Conservation (phyloP, 2,888 invertebrate genomes). For the Arctia plantaginis region DNA sequence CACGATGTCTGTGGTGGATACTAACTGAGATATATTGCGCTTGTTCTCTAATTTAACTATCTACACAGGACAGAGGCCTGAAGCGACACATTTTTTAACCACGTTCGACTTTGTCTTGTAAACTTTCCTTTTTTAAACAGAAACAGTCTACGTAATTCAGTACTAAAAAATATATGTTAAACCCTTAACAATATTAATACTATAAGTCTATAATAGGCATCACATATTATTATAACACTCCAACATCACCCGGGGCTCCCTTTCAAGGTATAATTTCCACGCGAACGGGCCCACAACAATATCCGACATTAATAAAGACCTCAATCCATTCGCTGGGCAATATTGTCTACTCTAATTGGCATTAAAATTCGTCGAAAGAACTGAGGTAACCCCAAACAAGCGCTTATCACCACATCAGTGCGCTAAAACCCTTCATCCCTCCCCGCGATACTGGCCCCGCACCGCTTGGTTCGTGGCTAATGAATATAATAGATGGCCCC, state of each 20-base stretch:
- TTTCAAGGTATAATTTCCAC: conserved; percentile 63
- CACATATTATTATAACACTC: conserved; percentile 29
- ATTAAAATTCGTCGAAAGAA: conserved; percentile 79
- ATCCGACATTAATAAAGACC: conserved; percentile 83
- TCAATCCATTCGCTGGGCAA: conserved; percentile 79
- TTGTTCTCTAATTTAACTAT: not conserved
- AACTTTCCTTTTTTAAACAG: not conserved
- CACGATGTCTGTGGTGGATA: not conserved
- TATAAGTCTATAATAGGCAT: conserved; percentile 19
- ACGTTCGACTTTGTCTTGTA: no score
- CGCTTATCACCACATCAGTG: conserved; percentile 81
- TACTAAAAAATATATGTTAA: conserved; percentile 10
- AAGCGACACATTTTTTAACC: not conserved
- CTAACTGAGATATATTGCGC: not conserved
- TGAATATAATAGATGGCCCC: conserved; percentile 75
- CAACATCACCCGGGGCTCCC: conserved; percentile 46
- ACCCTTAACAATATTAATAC: conserved; percentile 2
- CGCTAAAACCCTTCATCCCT: conserved; percentile 56
- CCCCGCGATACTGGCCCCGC: conserved; percentile 40
- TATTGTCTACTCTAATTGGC: conserved; percentile 85
- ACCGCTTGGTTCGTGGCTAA: conserved; percentile 64
- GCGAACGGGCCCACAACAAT: conserved; percentile 77
- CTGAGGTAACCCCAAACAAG: conserved; percentile 80
- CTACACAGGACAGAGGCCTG: not conserved
- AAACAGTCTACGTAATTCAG: conserved; percentile 1